Evolutionary conservation across 1,140 invertebrate genomes (phyloP).

Genomic region (Linepithema humile): DNA sequence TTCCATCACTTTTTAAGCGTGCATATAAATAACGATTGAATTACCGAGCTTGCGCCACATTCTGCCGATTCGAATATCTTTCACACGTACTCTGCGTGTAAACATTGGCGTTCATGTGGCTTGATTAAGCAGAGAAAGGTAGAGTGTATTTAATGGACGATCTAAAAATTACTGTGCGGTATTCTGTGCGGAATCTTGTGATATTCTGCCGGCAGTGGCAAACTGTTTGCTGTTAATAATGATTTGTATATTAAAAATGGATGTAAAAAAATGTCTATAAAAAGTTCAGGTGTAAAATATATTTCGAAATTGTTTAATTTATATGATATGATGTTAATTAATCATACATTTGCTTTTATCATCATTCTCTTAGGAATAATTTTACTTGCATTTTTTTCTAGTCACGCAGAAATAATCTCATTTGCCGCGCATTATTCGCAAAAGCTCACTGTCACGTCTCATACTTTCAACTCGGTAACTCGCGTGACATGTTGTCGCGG

Average conservation of each 20-base stretch:
- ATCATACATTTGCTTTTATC: background rate
- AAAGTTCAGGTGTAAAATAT: background rate
- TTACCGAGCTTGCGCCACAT: background rate
- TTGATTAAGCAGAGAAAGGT: conserved; percentile 54
- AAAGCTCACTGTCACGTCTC: conserved; percentile 34
- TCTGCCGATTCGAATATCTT: conserved; percentile 33
- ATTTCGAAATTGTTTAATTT: background rate
- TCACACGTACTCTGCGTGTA: conserved; percentile 34
- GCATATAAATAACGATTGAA: conserved; percentile 43
- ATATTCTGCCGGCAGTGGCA: too few species aligned
- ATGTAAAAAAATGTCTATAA: background rate
- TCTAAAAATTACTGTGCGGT: conserved; percentile 23
- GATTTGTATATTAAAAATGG: background rate
- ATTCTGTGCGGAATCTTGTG: background rate
- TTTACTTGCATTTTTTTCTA: too few species aligned
- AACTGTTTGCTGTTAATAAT: background rate
- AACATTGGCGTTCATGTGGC: conserved; percentile 21
- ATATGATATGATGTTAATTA: background rate
- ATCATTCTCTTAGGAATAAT: background rate
- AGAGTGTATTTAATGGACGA: conserved; percentile 34
- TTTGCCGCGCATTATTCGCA: conserved; percentile 12
- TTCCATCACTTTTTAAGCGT: conserved; percentile 22
- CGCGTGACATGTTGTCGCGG: conserved; percentile 21
- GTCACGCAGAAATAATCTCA: background rate
- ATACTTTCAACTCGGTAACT: conserved; percentile 10